phyloP scores from a whole-genome alignment of 1,140 invertebrate genomes.

The Trachelipus rathkii region DNA sequence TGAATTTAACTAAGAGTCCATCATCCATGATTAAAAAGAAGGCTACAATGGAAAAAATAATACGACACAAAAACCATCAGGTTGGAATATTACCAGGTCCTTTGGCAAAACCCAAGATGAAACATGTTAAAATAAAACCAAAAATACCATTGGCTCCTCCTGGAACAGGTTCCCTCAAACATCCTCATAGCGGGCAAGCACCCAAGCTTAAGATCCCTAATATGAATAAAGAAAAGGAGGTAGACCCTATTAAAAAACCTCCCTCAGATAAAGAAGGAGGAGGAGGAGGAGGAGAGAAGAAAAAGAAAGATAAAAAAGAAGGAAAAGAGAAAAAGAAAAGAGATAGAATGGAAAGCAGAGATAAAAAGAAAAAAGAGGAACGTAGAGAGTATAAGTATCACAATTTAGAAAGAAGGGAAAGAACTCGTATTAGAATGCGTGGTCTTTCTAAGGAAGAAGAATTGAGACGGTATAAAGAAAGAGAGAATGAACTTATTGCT shows the following conservation, averaged over 20 bases:
- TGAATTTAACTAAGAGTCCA: constrained; percentile 5
- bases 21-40: constrained; percentile 33
- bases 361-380: not conserved
- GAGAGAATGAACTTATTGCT: constrained; percentile 12
- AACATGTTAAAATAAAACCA: constrained; percentile 22
- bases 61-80: constrained; percentile 36
- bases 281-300: constrained; percentile 19
- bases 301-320: constrained; percentile 24
- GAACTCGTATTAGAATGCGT: not conserved
- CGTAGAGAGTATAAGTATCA: not conserved
- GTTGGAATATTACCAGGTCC: constrained; percentile 2
- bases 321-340: constrained; percentile 17
- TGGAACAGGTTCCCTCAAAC: constrained; percentile 16
- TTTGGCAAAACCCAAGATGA: not conserved
- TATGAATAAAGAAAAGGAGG: constrained; percentile 16
- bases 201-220: constrained; percentile 47
- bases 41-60: constrained; percentile 36
- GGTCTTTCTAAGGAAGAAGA: constrained; percentile 7
- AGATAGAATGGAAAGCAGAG: not conserved
- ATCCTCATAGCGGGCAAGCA: not conserved
- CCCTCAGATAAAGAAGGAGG: constrained; percentile 2
- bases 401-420: not conserved
- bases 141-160: constrained; percentile 26
- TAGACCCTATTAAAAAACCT: not conserved
- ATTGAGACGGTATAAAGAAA: constrained; percentile 11